Percentiles rank a stretch among this genome's conserved stretches.
These are phyloP conservation scores for Nymphalis io DNA, from an alignment of 1,140 invertebrate species.

Conservation along the genomic window DNA sequence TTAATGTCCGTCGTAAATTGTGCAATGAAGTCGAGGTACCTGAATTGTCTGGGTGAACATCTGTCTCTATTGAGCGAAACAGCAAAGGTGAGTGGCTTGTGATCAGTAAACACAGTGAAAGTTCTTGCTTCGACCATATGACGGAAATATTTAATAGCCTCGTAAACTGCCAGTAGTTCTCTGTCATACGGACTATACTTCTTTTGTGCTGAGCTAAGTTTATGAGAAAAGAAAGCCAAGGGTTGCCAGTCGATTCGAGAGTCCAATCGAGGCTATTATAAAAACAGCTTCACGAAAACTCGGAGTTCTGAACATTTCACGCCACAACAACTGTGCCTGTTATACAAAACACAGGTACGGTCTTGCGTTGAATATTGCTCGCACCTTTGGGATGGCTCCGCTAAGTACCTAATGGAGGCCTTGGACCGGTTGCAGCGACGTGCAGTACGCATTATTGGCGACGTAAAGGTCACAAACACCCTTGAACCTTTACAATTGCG, in stretches of 20 bases:
- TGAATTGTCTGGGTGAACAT: conserved; percentile 22
- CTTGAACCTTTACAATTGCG: too few species aligned
- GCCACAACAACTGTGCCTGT: too few species aligned
- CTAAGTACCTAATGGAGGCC: too few species aligned
- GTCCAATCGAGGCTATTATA: too few species aligned
- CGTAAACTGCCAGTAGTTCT: conserved; percentile 26
- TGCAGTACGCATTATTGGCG: too few species aligned
- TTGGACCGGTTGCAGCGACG: too few species aligned
- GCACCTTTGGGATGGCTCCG: too few species aligned
- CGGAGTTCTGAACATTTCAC: too few species aligned
- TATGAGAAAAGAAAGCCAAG: conserved; percentile 19
- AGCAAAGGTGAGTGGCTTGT: conserved; percentile 24
- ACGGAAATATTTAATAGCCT: conserved; percentile 19
- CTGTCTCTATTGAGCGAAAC: conserved; percentile 10
- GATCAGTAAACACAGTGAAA: conserved; percentile 22
- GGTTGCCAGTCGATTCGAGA: conserved; percentile 26
- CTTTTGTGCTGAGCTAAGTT: conserved; percentile 14
- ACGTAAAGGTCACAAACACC: too few species aligned
- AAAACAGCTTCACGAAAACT: too few species aligned
- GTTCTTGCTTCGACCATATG: conserved; percentile 22
- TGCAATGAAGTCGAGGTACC: conserved; percentile 20
- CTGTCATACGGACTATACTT: conserved; percentile 22
- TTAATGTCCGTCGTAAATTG: conserved; percentile 33
- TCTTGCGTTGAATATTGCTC: too few species aligned
- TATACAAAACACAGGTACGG: too few species aligned